Conservation (phyloP, 2,797 vertebrate species). For the Spondyliosoma cantharus region DNA sequence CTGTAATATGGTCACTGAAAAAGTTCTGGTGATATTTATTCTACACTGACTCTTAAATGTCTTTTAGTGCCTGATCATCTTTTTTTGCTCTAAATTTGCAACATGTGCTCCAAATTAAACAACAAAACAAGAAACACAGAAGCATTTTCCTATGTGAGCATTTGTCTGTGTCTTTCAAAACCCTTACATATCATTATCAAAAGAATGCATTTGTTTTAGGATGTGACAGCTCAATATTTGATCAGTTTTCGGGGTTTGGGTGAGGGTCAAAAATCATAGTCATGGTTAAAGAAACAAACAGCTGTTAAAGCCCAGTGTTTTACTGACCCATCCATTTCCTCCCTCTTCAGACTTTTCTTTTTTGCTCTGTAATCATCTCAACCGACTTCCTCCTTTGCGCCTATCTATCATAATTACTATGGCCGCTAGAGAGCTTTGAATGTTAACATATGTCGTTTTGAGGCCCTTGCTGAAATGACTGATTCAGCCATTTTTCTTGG, state of each 20-base stretch:
- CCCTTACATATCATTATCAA: not conserved
- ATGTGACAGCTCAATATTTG: not conserved
- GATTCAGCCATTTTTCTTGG: not conserved
- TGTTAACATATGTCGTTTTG: not conserved
- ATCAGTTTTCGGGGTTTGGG: not conserved
- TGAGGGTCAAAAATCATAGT: not conserved
- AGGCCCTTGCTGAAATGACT: not conserved
- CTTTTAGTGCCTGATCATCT: not conserved
- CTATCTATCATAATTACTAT: not conserved
- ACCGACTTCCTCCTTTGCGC: not conserved
- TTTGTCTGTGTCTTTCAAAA: not conserved
- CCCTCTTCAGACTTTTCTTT: too few species aligned
- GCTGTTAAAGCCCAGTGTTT: not conserved
- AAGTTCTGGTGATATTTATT: not conserved
- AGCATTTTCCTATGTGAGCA: not conserved
- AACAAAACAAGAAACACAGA: not conserved
- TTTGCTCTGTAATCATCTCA: too few species aligned
- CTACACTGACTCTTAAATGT: not conserved
- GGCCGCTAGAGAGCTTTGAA: not conserved
- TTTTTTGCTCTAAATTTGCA: not conserved
- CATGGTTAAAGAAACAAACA: not conserved
- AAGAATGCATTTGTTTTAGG: not conserved
- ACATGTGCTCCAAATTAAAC: not conserved
- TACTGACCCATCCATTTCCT: not conserved
- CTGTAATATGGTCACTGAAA: not conserved